A percentile compares a stretch with the other conserved stretches of the same genome.
Conservation (phyloP, 1,140 invertebrate genomes). For the Drosophila lowei region DNA sequence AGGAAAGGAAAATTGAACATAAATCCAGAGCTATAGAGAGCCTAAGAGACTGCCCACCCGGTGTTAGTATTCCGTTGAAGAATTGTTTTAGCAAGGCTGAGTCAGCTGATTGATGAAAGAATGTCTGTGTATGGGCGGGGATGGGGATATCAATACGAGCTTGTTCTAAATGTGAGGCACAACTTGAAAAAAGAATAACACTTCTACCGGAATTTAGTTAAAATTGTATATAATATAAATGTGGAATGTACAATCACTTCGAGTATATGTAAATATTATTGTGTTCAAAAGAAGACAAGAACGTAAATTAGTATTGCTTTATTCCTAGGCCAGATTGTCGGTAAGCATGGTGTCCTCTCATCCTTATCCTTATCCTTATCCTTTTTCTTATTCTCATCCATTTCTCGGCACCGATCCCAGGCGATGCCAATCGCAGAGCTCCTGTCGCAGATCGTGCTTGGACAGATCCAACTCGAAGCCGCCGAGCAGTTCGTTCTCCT, state of each 20-base stretch:
- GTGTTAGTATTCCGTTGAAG: too few species aligned
- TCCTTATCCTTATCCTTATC: slow-evolving; percentile 1
- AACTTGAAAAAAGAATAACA: slow-evolving; percentile 34
- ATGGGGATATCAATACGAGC: slow-evolving; percentile 19
- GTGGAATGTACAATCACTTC: slow-evolving; percentile 78
- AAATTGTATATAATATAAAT: slow-evolving; percentile 34
- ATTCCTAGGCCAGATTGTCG: slow-evolving; percentile 53
- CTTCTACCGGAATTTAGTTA: slow-evolving; percentile 25
- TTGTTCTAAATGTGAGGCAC: slow-evolving; percentile 20
- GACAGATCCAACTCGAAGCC: slow-evolving; percentile 91
- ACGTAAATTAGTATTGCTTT: slow-evolving; percentile 50
- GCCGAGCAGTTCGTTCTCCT: slow-evolving; percentile 97
- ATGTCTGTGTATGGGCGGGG: slow-evolving; percentile 11
- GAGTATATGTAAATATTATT: slow-evolving; percentile 72
- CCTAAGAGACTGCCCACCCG: too few species aligned
- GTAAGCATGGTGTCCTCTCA: slow-evolving; percentile 10
- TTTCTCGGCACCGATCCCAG: slow-evolving; percentile 85
- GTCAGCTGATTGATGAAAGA: slow-evolving; percentile 16
- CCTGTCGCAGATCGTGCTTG: slow-evolving; percentile 89
- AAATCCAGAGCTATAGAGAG: too few species aligned
- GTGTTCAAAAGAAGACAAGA: slow-evolving; percentile 67
- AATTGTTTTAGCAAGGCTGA: not conserved
- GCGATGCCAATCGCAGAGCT: slow-evolving; percentile 91
- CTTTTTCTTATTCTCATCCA: slow-evolving; percentile 35
- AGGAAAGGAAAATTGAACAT: too few species aligned